A percentile compares a stretch with the other conserved stretches of the same genome.
These are phyloP conservation scores for Melinopterus prodromus DNA, from an alignment of 2,888 invertebrate genomes.

Conservation along the genomic window DNA sequence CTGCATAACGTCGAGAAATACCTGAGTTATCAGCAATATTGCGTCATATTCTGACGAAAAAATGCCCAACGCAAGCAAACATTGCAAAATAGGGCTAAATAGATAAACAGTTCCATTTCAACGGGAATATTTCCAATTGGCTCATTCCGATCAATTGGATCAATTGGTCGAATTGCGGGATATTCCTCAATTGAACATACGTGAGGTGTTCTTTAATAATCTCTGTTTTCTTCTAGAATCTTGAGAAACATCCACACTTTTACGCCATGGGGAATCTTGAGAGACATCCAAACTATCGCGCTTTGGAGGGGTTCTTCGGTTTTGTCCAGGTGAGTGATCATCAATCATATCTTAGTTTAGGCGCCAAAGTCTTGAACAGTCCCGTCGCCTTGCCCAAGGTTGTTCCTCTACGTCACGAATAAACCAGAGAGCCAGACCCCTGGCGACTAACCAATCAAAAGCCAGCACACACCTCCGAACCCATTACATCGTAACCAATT, in stretches of 20 bases:
- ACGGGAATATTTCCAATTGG: neutral
- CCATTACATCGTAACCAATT: constrained; percentile 11
- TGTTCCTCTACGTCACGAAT: constrained; percentile 10
- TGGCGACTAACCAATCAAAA: constrained; percentile 17
- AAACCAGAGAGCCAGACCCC: constrained; percentile 17
- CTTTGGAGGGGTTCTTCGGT: no score
- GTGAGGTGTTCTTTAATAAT: neutral
- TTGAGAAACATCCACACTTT: neutral
- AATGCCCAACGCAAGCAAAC: neutral
- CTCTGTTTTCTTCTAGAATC: neutral
- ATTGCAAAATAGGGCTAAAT: constrained; percentile 4
- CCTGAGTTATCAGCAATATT: neutral
- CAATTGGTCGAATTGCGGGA: neutral
- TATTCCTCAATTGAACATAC: neutral
- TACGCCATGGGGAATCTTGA: no score
- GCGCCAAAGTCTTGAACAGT: neutral
- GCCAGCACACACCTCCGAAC: constrained; percentile 16
- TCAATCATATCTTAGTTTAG: neutral
- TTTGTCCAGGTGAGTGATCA: neutral
- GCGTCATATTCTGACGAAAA: neutral
- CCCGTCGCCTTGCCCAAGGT: neutral
- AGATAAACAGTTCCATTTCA: neutral
- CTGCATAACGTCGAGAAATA: neutral
- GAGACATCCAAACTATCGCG: no score
- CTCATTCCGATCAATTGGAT: neutral